Base-by-base conservation (phyloP, 2,797 vertebrate genomes). In the Enteromius unitaeniatus region DNA sequence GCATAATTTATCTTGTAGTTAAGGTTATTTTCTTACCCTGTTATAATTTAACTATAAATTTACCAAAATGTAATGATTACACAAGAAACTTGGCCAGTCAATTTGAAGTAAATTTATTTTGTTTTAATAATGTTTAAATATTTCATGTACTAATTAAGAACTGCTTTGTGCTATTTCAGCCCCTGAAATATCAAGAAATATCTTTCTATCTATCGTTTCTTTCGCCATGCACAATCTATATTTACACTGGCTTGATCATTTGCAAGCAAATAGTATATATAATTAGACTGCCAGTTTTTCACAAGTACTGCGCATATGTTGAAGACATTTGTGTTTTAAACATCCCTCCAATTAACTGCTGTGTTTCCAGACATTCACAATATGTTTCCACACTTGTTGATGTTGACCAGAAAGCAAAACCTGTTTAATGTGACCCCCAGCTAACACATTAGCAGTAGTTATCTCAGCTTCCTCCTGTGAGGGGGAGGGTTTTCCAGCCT, bases 321-420 rank as follows among this genome's bases (percentile, higher is more conserved):
- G 47, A 79, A 51, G 47, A 40, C 75, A 67, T 75, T 77, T 42
- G 51, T 37, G 40, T 69, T 77, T 76, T 55, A 67, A 73, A 84
- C 73, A 85, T 67, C 64, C n/a, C 47, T 49, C 45, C 34, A 76
- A 70, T 85, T 82, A 81, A 55, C 53, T 64, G 65, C 55, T 69
- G 82, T 58, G 37, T 78, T 78, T 70, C 26, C 51, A 67, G n/a
- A 78, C 49, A 67, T 73, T 10, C 51, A 72, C 78, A 68, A 17
- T 49, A 69, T 84, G 37, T 84, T 84, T 79, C n/a, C 11, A 31
- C 58, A 73, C 21, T 86, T 81, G 69, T 81, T 74, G 81, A 88
- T 40, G 21, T 60, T 55, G 75, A 83, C 74, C 73, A 69, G 37
- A 78, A 26, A 49, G 72, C 42, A 78, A 78, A 78, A 83, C 65